phyloP scores from a whole-genome alignment of 2,113 vertebrate species.

The Loxodonta africana region DNA sequence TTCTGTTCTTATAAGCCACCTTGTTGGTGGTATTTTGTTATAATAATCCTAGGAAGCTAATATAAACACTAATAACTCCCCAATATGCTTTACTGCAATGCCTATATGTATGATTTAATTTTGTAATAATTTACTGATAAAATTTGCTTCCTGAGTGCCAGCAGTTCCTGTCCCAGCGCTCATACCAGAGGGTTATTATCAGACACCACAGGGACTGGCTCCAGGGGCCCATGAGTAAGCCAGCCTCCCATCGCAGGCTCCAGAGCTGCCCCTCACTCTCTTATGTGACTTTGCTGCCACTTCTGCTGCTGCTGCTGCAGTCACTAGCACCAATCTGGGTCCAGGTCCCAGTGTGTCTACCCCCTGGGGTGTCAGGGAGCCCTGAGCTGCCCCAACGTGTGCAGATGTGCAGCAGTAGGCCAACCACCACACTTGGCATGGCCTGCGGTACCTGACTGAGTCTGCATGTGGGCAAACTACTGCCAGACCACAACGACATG shows the following conservation, averaged over 20 bases:
- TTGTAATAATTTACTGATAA: background rate
- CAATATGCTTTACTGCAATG: background rate
- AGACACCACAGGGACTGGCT: background rate
- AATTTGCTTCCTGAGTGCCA: background rate
- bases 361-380: rapidly evolving
- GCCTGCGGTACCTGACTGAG: background rate
- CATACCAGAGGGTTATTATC: background rate
- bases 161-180: background rate
- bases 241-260: rapidly evolving
- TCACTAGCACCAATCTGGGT: background rate
- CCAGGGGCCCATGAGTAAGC: background rate
- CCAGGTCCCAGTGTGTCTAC: background rate
- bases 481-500: background rate
- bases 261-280: background rate
- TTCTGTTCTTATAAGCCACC: background rate
- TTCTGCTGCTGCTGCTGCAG: background rate
- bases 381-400: background rate
- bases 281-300: rapidly evolving
- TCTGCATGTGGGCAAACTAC: too few relatives aligned
- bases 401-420: background rate
- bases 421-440: rapidly evolving
- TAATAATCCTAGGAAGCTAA: background rate
- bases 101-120: background rate
- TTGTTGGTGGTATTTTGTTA: background rate
- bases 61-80: background rate